Evolutionary conservation across 2,888 invertebrate genomes (phyloP), one percentile per base, ranked within the genome.

Genomic region (Osedax fenrisi): DNA sequence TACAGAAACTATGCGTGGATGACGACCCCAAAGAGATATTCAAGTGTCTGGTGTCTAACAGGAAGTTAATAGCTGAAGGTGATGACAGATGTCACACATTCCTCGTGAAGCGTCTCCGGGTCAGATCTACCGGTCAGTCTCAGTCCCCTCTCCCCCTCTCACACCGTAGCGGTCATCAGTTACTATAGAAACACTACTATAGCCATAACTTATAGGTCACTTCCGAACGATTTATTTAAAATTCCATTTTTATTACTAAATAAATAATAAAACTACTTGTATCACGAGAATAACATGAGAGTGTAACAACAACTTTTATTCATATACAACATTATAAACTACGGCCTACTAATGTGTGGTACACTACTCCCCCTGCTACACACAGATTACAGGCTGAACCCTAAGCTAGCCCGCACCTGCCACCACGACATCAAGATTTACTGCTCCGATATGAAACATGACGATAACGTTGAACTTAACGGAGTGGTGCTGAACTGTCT

Each of bases 361-460:
- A n/a, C n/a, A n/a, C n/a, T n/a, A n/a, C n/a, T n/a, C n/a, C n/a
- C n/a, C n/a, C n/a, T n/a, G n/a, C n/a, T n/a, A n/a, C n/a, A n/a
- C n/a, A 13, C 74, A 76, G 95, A 96, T 85, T 92, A 91, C 81
- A 89, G 94, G 76, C 89, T 95, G 77, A 94, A 95, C 86, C 91
- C 91, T 2, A 88, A 90, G 24, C 86, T 96, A 75, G 90, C 91
- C 83, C 88, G 88, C 79, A 89, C 90, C 17, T 96, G 96, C 82
- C 88, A 89, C 78, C 83, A 86, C 77, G 95, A 95, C 83, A 92
- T 95, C 23, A 88, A 89, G 76, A 90, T 89, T 80, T 89, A 88
- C 82, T 90, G 90, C 64, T 59, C 76, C 3, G 59, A 75, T 70
- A 77, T 80, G 2, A 26, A 80, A 21, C 26, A 56, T 76, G 80